A percentile compares a stretch with the other conserved stretches of the same genome.
phyloP scores from a whole-genome alignment of 2,797 vertebrate species.

The Vipera ursinii region DNA sequence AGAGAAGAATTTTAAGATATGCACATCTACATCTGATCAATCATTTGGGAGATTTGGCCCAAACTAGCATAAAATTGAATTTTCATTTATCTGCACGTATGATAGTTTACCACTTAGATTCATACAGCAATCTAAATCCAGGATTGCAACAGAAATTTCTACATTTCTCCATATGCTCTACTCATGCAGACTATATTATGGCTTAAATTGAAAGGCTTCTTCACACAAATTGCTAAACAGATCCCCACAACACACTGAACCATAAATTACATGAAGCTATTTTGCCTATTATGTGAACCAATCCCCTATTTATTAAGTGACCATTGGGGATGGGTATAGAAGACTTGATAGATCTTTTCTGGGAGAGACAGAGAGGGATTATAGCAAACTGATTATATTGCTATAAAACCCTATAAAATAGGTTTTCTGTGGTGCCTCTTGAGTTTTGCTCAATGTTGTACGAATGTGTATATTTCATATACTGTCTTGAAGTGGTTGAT shows the following conservation, averaged over 20 bases:
- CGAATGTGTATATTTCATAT: not conserved
- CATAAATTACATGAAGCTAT: not conserved
- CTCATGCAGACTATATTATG: not conserved
- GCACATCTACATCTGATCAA: not conserved
- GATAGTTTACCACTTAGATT: not conserved
- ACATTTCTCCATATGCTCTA: not conserved
- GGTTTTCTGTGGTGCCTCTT: not conserved
- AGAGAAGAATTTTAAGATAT: not conserved
- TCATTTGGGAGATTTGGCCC: not conserved
- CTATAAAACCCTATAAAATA: not conserved
- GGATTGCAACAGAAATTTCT: not conserved
- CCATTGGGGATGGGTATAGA: not conserved
- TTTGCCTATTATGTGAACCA: not conserved
- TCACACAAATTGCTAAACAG: not conserved
- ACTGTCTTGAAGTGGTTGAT: not conserved
- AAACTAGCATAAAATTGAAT: not conserved
- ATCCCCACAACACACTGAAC: not conserved
- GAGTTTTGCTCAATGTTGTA: not conserved
- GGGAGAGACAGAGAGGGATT: not conserved
- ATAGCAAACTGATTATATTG: not conserved
- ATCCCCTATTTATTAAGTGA: not conserved
- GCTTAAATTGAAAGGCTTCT: not conserved
- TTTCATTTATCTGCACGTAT: not conserved
- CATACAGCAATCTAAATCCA: not conserved
- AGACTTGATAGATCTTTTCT: not conserved